Evolutionary conservation across 1,140 invertebrate species (phyloP).

Genomic region (Papilio aristodemus): DNA sequence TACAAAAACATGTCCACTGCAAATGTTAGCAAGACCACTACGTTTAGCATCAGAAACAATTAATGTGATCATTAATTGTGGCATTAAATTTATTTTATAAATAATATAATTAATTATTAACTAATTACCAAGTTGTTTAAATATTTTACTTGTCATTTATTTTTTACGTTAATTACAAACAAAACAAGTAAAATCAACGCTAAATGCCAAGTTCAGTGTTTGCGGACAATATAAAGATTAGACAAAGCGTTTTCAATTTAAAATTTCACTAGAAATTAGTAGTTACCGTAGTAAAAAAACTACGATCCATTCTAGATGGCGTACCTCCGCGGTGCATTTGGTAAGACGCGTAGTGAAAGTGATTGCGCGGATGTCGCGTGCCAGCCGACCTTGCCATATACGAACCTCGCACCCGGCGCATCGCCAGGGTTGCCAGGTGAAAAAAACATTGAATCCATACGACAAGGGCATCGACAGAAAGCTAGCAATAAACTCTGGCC

Average conservation of each 20-base stretch:
- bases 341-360: conserved; percentile 77
- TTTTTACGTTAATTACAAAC: no score
- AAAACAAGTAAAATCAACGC: no score
- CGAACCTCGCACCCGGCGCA: conserved; percentile 55
- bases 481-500: background rate
- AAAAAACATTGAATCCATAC: conserved; percentile 13
- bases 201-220: background rate
- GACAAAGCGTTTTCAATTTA: background rate
- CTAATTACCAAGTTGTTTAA: no score
- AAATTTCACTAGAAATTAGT: background rate
- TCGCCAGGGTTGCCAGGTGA: conserved; percentile 36
- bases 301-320: conserved; percentile 46
- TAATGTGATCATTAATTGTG: no score
- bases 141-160: no score
- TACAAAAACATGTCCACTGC: no score
- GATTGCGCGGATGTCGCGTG: conserved; percentile 73
- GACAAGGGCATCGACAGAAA: conserved; percentile 25
- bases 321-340: conserved; percentile 64
- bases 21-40: no score
- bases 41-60: no score
- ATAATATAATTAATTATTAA: no score
- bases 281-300: conserved; percentile 6
- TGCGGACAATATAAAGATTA: background rate
- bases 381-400: conserved; percentile 77
- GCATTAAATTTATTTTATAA: no score